Evolutionary conservation across 2,888 invertebrate species (phyloP).

Genomic region (Unio pictorum): DNA sequence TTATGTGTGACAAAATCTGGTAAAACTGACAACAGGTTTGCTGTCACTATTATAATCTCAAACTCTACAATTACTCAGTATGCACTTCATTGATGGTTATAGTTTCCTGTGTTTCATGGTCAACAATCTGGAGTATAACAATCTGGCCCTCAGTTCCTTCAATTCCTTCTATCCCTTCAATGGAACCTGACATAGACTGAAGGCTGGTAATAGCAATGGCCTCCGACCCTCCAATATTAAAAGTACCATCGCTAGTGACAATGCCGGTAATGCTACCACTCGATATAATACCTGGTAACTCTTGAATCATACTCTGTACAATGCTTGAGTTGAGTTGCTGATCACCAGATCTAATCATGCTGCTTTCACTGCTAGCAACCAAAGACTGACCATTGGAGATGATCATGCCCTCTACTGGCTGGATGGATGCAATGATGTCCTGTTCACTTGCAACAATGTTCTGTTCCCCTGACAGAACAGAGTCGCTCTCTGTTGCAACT

Average conservation of each 20-base stretch:
- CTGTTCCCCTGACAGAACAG: constrained; percentile 17
- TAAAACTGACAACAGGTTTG: no score
- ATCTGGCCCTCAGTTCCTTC: constrained; percentile 49
- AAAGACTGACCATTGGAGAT: constrained; percentile 3
- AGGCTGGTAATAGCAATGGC: constrained; percentile 28
- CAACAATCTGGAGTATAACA: constrained; percentile 61
- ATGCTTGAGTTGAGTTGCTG: background rate
- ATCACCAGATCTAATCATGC: background rate
- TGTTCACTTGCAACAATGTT: constrained; percentile 5
- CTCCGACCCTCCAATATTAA: no score
- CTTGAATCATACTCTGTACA: background rate
- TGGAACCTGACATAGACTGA: constrained; percentile 27
- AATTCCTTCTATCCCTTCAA: constrained; percentile 30
- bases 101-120: constrained; percentile 40
- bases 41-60: no score
- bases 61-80: no score
- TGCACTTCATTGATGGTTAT: no score
- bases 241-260: no score
- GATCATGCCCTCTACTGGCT: background rate
- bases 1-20: no score
- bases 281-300: background rate
- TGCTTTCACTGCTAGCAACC: background rate
- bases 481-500: constrained; percentile 28
- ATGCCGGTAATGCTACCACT: background rate
- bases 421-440: no score